Conservation (phyloP, 1,140 invertebrate genomes). For the Atopsyche davidsoni region DNA sequence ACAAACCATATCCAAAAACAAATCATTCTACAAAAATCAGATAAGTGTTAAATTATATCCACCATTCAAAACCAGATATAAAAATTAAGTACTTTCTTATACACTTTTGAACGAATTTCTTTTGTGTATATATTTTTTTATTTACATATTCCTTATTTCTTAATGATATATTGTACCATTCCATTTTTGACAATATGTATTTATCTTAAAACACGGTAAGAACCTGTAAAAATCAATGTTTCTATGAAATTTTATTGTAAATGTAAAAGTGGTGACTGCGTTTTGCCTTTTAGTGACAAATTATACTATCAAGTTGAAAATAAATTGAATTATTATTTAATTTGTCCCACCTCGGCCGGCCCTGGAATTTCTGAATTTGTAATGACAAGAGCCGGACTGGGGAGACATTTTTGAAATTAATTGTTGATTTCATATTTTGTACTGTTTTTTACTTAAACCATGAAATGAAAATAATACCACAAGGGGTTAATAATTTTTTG, state of each 20-base stretch:
- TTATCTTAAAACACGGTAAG: slow-evolving; percentile 9
- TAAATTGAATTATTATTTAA: too few relatives aligned
- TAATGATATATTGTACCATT: slow-evolving; percentile 21
- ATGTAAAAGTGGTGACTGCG: slow-evolving; percentile 12
- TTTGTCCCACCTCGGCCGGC: too few relatives aligned
- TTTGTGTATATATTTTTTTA: not conserved
- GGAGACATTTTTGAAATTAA: too few relatives aligned
- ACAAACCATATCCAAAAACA: slow-evolving; percentile 23
- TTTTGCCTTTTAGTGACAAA: slow-evolving; percentile 23
- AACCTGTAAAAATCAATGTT: slow-evolving; percentile 14
- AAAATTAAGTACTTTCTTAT: not conserved
- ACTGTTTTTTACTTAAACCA: too few relatives aligned
- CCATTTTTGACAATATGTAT: slow-evolving; percentile 27
- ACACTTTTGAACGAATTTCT: not conserved
- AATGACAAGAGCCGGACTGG: too few relatives aligned
- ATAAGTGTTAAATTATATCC: not conserved
- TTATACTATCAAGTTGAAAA: slow-evolving; percentile 17
- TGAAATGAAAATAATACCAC: too few relatives aligned
- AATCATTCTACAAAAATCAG: slow-evolving; percentile 17
- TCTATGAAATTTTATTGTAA: slow-evolving; percentile 8
- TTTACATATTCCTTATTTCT: not conserved
- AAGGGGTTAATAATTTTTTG: too few relatives aligned
- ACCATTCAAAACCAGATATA: not conserved
- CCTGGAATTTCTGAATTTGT: too few relatives aligned
- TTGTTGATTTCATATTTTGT: too few relatives aligned